Base-by-base conservation (phyloP, 1,140 invertebrate species). In the Lepidotrigona ventralis region DNA sequence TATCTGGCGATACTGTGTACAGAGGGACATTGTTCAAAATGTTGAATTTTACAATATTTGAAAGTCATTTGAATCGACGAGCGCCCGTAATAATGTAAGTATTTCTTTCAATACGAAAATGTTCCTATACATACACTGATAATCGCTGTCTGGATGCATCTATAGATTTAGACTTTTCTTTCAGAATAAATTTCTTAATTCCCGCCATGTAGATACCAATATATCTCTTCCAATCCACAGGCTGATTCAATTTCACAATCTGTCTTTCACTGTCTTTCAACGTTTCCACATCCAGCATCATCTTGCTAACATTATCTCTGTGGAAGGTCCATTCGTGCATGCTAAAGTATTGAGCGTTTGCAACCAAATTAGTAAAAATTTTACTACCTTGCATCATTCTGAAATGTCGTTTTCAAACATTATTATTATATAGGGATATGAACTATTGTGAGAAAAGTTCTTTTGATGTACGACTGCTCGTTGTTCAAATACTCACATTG, bases 251-350 rank as follows among this genome's bases (percentile, higher is more conserved):
- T 74, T 95, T 93, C 86, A 97, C 98, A 0, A 93, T 91, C 33
- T 92, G 33, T 33, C 33, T 33, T 33, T 33, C 92, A 11, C 94
- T 94, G 89, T 98, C 97, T 23, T 95, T 93, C 0, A 95, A 92
- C 0, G 81, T 69, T 14, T 94, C 94, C 17, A 98, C 94, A 53
- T 95, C 94, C n/a, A 94, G 92, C 58, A 95, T 94, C 1, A 99
- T 93, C 66, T 96, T 94, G 23, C 94, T 94, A 87, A 98, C 95
- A 89, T 98, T 98, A 3, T 96, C 94, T 33, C 95, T 96, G 21
- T 95, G 94, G 89, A 99, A 99, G 63, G 96, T 94, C 98, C 98
- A 99, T 90, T 99, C 96, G 88, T 97, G 95, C 9, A 96, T 95
- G 0, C 98, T 97, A 90, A 99, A 99, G 91, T 97, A 99, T 91